A percentile compares a stretch with the other conserved stretches of the same genome.
Conservation (phyloP, 2,888 invertebrate species). For the Epinotia demarniana region DNA sequence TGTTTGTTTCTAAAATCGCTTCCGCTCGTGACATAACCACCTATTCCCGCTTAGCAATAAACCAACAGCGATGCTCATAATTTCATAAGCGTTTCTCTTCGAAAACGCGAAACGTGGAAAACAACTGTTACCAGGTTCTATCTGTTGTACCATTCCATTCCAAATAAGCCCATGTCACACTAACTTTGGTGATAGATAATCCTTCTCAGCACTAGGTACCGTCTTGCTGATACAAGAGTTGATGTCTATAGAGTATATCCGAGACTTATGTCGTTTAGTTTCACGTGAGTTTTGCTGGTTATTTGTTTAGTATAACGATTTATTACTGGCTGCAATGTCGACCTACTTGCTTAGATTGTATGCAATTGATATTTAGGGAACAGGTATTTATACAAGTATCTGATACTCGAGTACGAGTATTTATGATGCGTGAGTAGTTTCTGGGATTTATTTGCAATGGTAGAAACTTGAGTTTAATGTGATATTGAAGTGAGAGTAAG, state of each 20-base stretch:
- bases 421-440: constrained; percentile 20
- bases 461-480: constrained; percentile 19
- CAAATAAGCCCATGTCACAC: constrained; percentile 10
- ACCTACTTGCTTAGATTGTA: constrained; percentile 44
- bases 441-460: constrained; percentile 14
- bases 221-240: background rate
- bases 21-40: constrained; percentile 29
- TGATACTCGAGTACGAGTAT: constrained; percentile 36
- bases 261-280: constrained; percentile 14
- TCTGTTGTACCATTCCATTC: constrained; percentile 7
- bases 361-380: constrained; percentile 43
- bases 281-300: constrained; percentile 1
- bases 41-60: constrained; percentile 48
- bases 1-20: constrained; percentile 35
- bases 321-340: constrained; percentile 43
- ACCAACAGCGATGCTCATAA: constrained; percentile 52
- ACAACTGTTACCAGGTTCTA: constrained; percentile 43
- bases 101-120: constrained; percentile 46
- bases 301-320: constrained; percentile 41
- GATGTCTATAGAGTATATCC: background rate
- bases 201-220: constrained; percentile 1
- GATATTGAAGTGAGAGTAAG: constrained; percentile 12
- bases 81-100: constrained; percentile 51
- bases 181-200: background rate
- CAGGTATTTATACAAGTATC: constrained; percentile 31